Evolutionary conservation across 2,113 vertebrate genomes (phyloP).

Genomic region (Aspidoscelis tigris): DNA sequence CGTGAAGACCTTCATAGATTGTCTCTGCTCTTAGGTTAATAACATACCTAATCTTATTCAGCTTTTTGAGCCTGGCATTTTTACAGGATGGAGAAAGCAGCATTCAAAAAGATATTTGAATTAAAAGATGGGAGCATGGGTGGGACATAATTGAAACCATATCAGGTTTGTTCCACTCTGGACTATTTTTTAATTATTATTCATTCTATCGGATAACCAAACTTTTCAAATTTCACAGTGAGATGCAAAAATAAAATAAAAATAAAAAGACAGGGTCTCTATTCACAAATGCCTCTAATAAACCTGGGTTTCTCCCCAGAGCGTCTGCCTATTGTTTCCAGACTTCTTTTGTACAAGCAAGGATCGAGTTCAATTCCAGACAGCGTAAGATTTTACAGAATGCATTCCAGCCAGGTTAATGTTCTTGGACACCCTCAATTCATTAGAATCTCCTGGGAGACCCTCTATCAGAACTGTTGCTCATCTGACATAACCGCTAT

Average conservation of each 20-base stretch:
- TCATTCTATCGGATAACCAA: neutral
- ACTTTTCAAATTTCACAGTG: neutral
- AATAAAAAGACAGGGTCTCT: neutral
- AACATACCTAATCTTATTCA: slow-evolving; percentile 35
- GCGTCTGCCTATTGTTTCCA: slow-evolving; percentile 16
- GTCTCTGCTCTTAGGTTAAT: slow-evolving; percentile 47
- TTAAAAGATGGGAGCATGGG: neutral
- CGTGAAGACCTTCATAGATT: neutral
- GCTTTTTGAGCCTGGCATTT: slow-evolving; percentile 37
- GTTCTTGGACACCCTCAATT: neutral
- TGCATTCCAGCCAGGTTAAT: neutral
- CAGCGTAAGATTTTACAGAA: neutral
- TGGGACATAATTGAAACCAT: neutral
- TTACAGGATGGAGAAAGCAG: slow-evolving; percentile 26
- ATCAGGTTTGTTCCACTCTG: no score
- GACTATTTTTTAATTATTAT: no score
- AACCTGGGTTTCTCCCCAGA: neutral
- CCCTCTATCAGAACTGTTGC: no score
- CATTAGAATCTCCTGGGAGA: neutral
- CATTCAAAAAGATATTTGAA: neutral
- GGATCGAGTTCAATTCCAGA: neutral
- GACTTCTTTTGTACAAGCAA: slow-evolving; percentile 21
- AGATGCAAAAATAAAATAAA: neutral
- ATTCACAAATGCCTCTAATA: neutral
- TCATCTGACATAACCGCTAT: neutral